These are phyloP conservation scores for Nomada fabriciana DNA, from an alignment of 2,888 invertebrate species.

Conservation along the genomic window DNA sequence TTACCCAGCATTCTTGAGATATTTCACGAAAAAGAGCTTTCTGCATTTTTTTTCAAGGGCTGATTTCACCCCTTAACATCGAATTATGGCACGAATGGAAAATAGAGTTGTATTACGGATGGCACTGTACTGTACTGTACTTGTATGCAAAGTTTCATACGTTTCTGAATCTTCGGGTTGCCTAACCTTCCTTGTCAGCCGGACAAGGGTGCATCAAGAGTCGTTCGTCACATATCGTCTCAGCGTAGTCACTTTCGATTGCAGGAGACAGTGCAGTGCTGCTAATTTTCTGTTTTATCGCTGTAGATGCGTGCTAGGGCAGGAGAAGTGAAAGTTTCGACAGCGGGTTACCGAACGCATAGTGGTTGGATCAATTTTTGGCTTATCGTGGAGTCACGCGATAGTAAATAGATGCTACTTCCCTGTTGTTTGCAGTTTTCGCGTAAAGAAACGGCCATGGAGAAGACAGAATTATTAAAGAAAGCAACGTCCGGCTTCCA, in stretches of 20 bases:
- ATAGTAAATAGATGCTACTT: conserved; percentile 38
- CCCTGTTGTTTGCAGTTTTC: conserved; percentile 41
- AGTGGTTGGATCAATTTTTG: conserved; percentile 4
- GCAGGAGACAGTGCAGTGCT: neutral
- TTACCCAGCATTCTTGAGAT: too few species aligned
- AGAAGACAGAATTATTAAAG: conserved; percentile 53
- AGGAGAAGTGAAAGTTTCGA: neutral
- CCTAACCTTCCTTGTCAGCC: too few species aligned
- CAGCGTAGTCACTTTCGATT: conserved; percentile 5
- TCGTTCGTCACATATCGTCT: neutral
- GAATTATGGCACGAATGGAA: too few species aligned
- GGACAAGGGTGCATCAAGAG: conserved; percentile 22
- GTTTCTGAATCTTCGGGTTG: too few species aligned
- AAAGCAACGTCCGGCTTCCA: conserved; percentile 57
- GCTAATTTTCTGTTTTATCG: too few species aligned
- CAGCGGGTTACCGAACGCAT: neutral
- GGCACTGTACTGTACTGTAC: too few species aligned
- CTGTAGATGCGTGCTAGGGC: neutral
- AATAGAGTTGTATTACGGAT: too few species aligned
- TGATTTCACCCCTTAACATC: too few species aligned
- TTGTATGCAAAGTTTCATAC: too few species aligned
- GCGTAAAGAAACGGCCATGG: conserved; percentile 34
- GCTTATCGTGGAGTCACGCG: conserved; percentile 6
- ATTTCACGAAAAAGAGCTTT: too few species aligned
- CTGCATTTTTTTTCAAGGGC: too few species aligned